Evolutionary conservation across 1,140 invertebrate species (phyloP).

Genomic region (Catajapyx aquilonaris): DNA sequence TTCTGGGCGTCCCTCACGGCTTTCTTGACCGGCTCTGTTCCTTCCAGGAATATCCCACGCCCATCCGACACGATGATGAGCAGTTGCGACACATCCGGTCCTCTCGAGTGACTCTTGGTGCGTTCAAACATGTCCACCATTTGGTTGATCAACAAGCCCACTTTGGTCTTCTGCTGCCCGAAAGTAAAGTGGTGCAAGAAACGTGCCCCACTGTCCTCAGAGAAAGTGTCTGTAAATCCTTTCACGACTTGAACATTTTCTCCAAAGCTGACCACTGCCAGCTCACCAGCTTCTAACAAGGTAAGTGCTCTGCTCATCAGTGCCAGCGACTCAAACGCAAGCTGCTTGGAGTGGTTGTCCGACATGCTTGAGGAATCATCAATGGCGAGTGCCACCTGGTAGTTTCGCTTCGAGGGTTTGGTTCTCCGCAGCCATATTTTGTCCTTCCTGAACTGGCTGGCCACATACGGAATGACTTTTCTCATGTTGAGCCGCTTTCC

Average conservation of each 20-base stretch:
- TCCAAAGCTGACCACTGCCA: constrained; percentile 83
- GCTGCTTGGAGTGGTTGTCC: constrained; percentile 66
- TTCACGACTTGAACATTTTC: constrained; percentile 64
- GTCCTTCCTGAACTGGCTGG: constrained; percentile 95
- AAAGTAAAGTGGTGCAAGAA: constrained; percentile 58
- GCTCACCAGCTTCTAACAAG: constrained; percentile 77
- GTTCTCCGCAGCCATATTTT: constrained; percentile 96
- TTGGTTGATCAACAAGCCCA: constrained; percentile 58
- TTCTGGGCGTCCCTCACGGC: constrained; percentile 60
- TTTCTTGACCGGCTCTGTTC: constrained; percentile 45
- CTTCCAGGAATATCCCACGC: constrained; percentile 76
- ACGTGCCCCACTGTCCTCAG: constrained; percentile 51
- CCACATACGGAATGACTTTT: constrained; percentile 93
- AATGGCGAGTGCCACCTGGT: constrained; percentile 89
- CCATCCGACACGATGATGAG: constrained; percentile 94
- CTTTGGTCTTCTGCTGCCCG: constrained; percentile 54
- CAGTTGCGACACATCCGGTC: too few relatives aligned
- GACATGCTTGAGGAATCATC: constrained; percentile 92
- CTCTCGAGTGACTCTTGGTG: constrained; percentile 15
- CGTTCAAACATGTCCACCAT: constrained; percentile 40
- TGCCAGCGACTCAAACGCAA: constrained; percentile 87
- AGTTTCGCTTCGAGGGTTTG: constrained; percentile 86
- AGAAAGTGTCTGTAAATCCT: constrained; percentile 65
- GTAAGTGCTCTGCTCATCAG: constrained; percentile 79
- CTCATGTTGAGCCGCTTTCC: constrained; percentile 97